Percentiles rank a stretch among this genome's conserved stretches.
phyloP scores from a whole-genome alignment of 1,140 invertebrate genomes.

The Drosophila murphyi region DNA sequence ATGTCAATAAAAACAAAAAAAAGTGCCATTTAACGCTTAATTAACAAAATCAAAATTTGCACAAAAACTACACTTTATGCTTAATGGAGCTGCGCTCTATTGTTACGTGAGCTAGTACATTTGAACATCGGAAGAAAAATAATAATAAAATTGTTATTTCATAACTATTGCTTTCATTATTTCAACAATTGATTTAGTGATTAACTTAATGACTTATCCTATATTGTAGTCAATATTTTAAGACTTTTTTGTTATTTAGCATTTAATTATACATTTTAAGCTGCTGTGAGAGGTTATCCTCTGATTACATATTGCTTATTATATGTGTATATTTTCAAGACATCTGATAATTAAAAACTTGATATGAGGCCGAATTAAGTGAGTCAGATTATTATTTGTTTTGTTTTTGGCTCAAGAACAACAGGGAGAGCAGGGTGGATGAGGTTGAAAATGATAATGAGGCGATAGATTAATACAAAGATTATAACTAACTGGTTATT shows the following conservation, averaged over 20 bases:
- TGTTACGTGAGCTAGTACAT: background rate
- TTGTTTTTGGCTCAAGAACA: background rate
- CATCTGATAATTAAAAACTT: slow-evolving; percentile 13
- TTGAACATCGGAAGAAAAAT: background rate
- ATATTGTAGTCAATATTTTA: too few species aligned
- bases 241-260: background rate
- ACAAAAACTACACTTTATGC: background rate
- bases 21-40: background rate
- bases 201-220: background rate
- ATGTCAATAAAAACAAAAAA: background rate
- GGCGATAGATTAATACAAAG: background rate
- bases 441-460: background rate
- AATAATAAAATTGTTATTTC: too few species aligned
- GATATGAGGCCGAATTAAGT: background rate
- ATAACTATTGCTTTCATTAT: background rate
- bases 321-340: background rate
- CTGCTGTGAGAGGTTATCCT: background rate
- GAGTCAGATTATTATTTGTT: background rate
- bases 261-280: background rate
- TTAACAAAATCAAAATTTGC: background rate
- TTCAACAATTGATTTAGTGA: background rate
- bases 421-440: background rate
- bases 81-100: background rate
- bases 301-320: too few species aligned
- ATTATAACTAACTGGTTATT: slow-evolving; percentile 26